phyloP scores from a whole-genome alignment of 2,888 invertebrate genomes.

The Epinotia brunnichana region DNA sequence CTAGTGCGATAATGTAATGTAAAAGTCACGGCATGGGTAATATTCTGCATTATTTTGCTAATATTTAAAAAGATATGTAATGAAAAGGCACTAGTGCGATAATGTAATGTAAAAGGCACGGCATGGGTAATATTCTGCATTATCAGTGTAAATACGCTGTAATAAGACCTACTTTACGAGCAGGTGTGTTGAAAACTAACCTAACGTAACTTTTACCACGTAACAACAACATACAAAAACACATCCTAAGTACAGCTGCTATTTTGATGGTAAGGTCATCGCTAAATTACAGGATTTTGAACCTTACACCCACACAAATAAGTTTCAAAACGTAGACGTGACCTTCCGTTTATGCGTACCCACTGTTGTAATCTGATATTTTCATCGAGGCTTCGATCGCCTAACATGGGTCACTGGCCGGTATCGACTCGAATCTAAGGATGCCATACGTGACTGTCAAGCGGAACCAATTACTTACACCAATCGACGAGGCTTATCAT shows the following conservation, averaged over 20 bases:
- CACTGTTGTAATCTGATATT: slow-evolving; percentile 28
- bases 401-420: slow-evolving; percentile 27
- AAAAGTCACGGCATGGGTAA: too few relatives aligned
- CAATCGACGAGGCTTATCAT: slow-evolving; percentile 1
- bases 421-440: slow-evolving; percentile 19
- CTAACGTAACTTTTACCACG: neutral
- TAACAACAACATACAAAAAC: neutral
- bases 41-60: too few relatives aligned
- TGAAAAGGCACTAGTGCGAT: too few relatives aligned
- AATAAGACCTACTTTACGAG: too few relatives aligned
- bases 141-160: too few relatives aligned
- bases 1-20: too few relatives aligned
- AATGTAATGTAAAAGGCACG: too few relatives aligned
- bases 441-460: slow-evolving; percentile 35
- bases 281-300: neutral
- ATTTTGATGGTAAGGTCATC: neutral
- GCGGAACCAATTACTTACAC: slow-evolving; percentile 15
- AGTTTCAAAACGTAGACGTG: neutral
- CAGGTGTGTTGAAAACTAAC: too few relatives aligned
- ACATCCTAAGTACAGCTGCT: neutral
- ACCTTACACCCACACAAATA: neutral
- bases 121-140: too few relatives aligned
- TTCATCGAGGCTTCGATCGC: slow-evolving; percentile 14
- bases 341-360: neutral
- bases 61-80: too few relatives aligned